Conservation (phyloP, 2,888 invertebrate genomes). For the Pachydiplax longipennis region DNA sequence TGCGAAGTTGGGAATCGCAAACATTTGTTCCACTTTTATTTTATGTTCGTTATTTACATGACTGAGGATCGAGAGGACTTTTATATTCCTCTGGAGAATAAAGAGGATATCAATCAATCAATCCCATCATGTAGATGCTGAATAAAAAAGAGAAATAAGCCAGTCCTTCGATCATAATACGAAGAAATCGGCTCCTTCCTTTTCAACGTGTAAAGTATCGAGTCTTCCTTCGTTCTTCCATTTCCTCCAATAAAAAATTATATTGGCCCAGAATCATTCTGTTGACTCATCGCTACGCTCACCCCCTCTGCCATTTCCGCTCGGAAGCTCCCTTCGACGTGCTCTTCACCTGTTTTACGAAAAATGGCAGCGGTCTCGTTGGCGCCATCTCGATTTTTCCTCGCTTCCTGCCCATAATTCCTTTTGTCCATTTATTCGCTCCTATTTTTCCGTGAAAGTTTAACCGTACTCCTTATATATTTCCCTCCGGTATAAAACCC, state of each 20-base stretch:
- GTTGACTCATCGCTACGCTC: neutral
- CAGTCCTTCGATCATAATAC: no score
- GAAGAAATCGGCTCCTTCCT: neutral
- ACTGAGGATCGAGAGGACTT: no score
- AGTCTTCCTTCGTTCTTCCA: neutral
- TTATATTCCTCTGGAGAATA: no score
- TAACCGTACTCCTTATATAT: neutral
- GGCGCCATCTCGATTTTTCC: conserved; percentile 5
- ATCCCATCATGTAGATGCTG: no score
- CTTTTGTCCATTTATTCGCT: no score
- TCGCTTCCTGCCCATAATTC: neutral
- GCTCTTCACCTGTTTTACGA: conserved; percentile 5
- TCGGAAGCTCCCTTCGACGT: neutral
- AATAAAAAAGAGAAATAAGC: no score
- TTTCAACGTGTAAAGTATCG: neutral
- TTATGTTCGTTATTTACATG: no score
- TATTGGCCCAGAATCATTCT: neutral
- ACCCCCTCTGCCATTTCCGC: neutral
- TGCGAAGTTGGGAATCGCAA: no score
- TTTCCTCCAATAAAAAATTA: neutral
- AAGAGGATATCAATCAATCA: no score
- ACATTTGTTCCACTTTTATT: no score
- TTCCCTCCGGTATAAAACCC: neutral
- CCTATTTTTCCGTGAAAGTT: neutral
- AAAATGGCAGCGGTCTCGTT: conserved; percentile 1